phyloP scores from a whole-genome alignment of 2,797 vertebrate species.

The Caiman crocodilus region DNA sequence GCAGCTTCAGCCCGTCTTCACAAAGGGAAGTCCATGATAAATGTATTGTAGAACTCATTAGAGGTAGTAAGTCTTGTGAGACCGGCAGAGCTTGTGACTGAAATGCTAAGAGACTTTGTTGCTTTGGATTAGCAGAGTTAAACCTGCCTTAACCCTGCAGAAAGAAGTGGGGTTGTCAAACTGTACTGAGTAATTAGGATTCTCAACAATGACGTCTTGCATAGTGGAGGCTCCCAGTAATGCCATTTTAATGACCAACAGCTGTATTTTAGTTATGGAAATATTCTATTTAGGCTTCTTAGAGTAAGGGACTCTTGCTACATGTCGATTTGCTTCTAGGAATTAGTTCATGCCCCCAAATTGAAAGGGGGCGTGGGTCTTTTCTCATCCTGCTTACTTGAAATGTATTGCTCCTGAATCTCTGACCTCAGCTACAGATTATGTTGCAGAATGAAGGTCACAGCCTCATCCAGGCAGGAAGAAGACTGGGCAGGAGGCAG shows the following conservation, averaged over 20 bases:
- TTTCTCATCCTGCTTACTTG: neutral
- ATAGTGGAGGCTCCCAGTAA: conserved; percentile 17
- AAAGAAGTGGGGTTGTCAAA: conserved; percentile 36
- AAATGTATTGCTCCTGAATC: neutral
- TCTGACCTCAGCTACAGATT: accelerated
- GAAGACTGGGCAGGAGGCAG: neutral
- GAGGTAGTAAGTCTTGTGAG: conserved; percentile 37
- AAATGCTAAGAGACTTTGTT: conserved; percentile 60
- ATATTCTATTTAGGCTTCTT: conserved; percentile 21
- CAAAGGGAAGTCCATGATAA: neutral
- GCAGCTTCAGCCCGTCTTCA: conserved; percentile 25
- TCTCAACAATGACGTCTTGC: conserved; percentile 34
- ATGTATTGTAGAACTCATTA: conserved; percentile 49
- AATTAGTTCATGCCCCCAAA: neutral
- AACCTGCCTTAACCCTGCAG: conserved; percentile 63
- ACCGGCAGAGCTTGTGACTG: conserved; percentile 63
- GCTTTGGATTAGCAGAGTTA: conserved; percentile 70
- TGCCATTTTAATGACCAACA: conserved; percentile 28
- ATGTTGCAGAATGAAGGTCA: neutral
- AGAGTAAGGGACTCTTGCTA: neutral
- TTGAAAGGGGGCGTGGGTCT: neutral
- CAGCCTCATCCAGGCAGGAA: neutral
- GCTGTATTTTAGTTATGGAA: conserved; percentile 40
- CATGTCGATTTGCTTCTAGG: neutral
- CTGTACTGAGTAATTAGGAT: conserved; percentile 23